A percentile compares a stretch with the other conserved stretches of the same genome.
phyloP scores from a whole-genome alignment of 2,797 vertebrate species.

The Erpetoichthys calabaricus region DNA sequence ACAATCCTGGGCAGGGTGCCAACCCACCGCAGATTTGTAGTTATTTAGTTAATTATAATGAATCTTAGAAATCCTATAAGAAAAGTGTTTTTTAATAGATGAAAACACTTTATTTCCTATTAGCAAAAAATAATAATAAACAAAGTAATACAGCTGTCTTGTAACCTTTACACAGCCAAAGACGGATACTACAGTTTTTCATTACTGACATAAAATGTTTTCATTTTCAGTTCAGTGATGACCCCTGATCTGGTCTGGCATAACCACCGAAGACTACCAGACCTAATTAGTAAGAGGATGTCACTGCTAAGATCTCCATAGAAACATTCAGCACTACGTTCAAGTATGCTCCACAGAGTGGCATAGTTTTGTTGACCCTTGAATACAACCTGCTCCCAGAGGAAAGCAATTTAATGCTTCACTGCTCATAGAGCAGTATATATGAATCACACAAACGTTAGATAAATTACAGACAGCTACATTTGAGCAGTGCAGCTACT shows the following conservation, averaged over 20 bases:
- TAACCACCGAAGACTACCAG: slow-evolving; percentile 26
- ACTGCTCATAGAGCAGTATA: slow-evolving; percentile 47
- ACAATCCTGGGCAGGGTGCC: too few relatives aligned
- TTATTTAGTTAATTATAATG: too few relatives aligned
- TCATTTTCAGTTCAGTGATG: slow-evolving; percentile 14
- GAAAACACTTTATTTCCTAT: too few relatives aligned
- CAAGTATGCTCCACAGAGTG: slow-evolving; percentile 19
- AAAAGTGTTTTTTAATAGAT: too few relatives aligned
- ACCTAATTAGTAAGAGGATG: slow-evolving; percentile 45
- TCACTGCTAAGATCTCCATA: slow-evolving; percentile 37
- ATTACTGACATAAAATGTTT: slow-evolving; percentile 7
- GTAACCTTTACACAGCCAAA: too few relatives aligned
- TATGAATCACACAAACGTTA: slow-evolving; percentile 51
- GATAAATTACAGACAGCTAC: slow-evolving; percentile 63
- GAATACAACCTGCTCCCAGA: slow-evolving; percentile 52
- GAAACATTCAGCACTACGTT: slow-evolving; percentile 31
- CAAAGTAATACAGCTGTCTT: too few relatives aligned
- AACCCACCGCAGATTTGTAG: too few relatives aligned
- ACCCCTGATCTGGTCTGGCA: slow-evolving; percentile 30
- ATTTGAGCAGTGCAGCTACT: slow-evolving; percentile 32
- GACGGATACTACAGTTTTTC: too few relatives aligned
- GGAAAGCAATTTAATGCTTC: slow-evolving; percentile 77
- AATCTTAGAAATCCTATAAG: too few relatives aligned
- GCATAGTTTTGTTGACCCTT: slow-evolving; percentile 38
- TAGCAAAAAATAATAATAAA: too few relatives aligned